These are phyloP conservation scores for Megalopta genalis DNA, from an alignment of 1,140 invertebrate genomes.

Conservation along the genomic window DNA sequence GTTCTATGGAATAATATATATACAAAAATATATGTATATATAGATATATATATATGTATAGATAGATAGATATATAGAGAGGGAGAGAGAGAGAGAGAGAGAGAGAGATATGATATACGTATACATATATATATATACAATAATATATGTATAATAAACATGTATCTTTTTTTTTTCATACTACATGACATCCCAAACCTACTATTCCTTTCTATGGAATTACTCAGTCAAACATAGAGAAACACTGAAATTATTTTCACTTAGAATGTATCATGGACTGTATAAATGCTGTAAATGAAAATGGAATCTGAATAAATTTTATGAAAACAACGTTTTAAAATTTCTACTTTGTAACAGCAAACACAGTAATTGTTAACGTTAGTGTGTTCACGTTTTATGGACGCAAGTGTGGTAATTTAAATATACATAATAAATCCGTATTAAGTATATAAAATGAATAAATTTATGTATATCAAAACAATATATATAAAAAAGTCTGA, in stretches of 20 bases:
- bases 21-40: neutral
- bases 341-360: slow-evolving; percentile 9
- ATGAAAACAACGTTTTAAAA: neutral
- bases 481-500: neutral
- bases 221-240: slow-evolving; percentile 64
- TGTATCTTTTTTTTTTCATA: slow-evolving; percentile 51
- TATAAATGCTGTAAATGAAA: slow-evolving; percentile 71
- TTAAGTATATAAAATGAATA: too few species aligned
- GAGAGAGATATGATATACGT: too few species aligned
- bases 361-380: slow-evolving; percentile 8
- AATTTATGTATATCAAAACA: too few species aligned
- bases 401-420: slow-evolving; percentile 13
- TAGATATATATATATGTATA: slow-evolving; percentile 43
- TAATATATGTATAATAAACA: too few species aligned
- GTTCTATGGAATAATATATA: slow-evolving; percentile 66
- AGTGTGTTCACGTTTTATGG: neutral
- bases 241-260: slow-evolving; percentile 62
- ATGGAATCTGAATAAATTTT: slow-evolving; percentile 42
- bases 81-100: too few species aligned
- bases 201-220: slow-evolving; percentile 46
- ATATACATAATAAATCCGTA: neutral
- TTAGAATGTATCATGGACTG: slow-evolving; percentile 58
- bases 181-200: slow-evolving; percentile 33
- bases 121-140: too few species aligned
- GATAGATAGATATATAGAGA: too few species aligned